Conservation (phyloP, 2,113 vertebrate genomes). For the Osmerus mordax region DNA sequence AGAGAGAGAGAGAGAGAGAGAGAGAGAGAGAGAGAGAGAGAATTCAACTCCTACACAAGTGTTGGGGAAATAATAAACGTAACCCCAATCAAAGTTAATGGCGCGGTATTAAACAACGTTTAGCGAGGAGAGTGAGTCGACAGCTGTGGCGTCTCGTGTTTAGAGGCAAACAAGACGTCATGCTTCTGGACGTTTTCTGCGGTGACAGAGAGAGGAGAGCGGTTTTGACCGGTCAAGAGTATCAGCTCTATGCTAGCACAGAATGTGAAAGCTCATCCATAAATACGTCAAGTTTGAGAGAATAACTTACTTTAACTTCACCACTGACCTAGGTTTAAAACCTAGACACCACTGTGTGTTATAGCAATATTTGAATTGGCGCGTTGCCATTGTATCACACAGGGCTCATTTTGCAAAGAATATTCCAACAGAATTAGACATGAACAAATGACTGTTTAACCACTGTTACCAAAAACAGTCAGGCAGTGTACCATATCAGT, state of each 20-base stretch:
- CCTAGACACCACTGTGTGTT: too few species aligned
- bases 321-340: too few species aligned
- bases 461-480: too few species aligned
- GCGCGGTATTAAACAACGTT: conserved; percentile 51
- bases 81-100: conserved; percentile 62
- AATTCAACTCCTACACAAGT: conserved; percentile 17
- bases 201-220: conserved; percentile 11
- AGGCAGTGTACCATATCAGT: neutral
- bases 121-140: conserved; percentile 32
- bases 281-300: too few species aligned
- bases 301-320: too few species aligned
- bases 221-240: conserved; percentile 31
- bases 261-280: too few species aligned
- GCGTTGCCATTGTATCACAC: too few species aligned
- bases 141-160: conserved; percentile 48
- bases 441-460: too few species aligned
- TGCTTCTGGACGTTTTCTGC: conserved; percentile 32
- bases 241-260: neutral
- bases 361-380: too few species aligned
- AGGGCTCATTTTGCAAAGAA: too few species aligned
- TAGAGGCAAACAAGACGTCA: conserved; percentile 45
- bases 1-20: too few species aligned
- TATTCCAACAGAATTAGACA: too few species aligned
- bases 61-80: conserved; percentile 49
- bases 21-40: neutral